Evolutionary conservation across 2,797 vertebrate genomes (phyloP).

Genomic region (Falco rusticolus): DNA sequence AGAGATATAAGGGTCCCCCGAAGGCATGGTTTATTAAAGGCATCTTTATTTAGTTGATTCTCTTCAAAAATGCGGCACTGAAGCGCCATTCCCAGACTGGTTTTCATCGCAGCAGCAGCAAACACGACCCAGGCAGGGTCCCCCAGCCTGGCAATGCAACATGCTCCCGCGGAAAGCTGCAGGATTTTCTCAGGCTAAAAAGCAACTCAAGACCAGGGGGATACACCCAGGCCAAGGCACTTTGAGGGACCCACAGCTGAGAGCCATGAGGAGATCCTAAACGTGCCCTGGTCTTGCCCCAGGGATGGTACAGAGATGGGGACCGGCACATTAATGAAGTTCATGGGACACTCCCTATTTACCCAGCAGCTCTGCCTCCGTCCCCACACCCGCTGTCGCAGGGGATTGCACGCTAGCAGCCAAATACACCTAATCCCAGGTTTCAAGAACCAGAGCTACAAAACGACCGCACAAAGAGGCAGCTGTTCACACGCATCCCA

Average conservation of each 20-base stretch:
- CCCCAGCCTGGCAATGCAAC: fast-evolving
- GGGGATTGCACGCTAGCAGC: background rate
- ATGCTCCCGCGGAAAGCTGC: background rate
- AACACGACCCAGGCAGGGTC: background rate
- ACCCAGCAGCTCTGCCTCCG: background rate
- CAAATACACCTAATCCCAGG: background rate
- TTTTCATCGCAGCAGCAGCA: background rate
- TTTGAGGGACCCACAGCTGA: background rate
- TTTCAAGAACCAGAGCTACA: background rate
- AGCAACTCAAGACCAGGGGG: background rate
- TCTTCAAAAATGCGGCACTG: background rate
- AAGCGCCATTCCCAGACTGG: background rate
- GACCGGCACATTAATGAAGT: background rate
- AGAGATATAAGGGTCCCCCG: conserved; percentile 16
- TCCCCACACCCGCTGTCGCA: fast-evolving
- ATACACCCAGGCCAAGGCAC: background rate
- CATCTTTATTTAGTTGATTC: background rate
- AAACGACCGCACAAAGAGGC: conserved; percentile 21
- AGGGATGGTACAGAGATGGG: background rate
- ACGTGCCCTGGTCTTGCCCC: fast-evolving
- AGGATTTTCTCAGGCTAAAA: background rate
- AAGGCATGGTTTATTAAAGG: conserved; percentile 55
- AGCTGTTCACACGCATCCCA: background rate
- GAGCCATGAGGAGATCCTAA: background rate
- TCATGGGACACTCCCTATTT: fast-evolving